Evolutionary conservation across 2,888 invertebrate genomes (phyloP).

Genomic region (Drosophila incognita): DNA sequence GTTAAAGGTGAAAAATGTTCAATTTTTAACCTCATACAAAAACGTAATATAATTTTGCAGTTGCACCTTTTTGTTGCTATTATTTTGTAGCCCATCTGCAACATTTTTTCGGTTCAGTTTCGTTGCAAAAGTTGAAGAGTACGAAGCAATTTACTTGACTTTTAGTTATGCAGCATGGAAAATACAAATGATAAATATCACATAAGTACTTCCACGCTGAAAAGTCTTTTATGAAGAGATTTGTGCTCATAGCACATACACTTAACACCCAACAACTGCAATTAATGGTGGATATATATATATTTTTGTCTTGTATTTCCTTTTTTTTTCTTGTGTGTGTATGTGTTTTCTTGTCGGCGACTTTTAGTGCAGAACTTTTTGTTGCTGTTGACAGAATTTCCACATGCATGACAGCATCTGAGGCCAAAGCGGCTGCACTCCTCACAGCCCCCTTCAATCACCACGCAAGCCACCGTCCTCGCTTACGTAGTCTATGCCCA

Average conservation of each 20-base stretch:
- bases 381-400: constrained; percentile 55
- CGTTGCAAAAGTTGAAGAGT: neutral
- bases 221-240: neutral
- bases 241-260: neutral
- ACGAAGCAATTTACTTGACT: neutral
- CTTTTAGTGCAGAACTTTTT: constrained; percentile 42
- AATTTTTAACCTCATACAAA: neutral
- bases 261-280: constrained; percentile 5
- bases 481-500: neutral
- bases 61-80: neutral
- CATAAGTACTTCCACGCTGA: neutral
- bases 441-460: neutral
- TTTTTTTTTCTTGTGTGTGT: constrained; percentile 9
- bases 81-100: neutral
- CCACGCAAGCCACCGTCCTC: neutral
- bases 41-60: neutral
- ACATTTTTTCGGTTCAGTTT: neutral
- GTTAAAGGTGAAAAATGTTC: neutral
- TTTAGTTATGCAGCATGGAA: neutral
- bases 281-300: constrained; percentile 13
- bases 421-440: neutral
- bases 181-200: neutral
- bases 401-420: constrained; percentile 54
- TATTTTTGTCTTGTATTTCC: constrained; percentile 17
- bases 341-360: constrained; percentile 5